Conservation (phyloP, 2,888 invertebrate species). For the Heteropelma amictum region DNA sequence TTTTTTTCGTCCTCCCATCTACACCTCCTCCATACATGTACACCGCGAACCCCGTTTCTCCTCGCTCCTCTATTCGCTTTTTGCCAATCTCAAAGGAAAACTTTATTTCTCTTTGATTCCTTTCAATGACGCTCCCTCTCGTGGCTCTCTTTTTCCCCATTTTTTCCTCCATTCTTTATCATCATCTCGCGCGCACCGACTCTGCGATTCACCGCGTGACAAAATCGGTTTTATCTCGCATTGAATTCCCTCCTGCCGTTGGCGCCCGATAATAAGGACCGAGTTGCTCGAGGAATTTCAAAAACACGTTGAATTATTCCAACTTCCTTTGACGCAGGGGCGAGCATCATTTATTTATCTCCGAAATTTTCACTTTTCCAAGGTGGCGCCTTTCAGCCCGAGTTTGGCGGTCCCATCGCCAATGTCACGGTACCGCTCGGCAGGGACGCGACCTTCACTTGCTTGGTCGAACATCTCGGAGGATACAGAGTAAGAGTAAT, state of each 20-base stretch:
- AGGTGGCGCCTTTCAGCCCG: constrained; percentile 89
- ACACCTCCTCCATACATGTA: background rate
- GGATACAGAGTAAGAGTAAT: constrained; percentile 86
- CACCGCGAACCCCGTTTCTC: background rate
- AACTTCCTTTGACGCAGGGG: background rate
- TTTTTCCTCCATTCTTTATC: too few relatives aligned
- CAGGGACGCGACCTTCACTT: constrained; percentile 92
- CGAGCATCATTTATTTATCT: background rate
- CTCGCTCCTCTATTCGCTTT: background rate
- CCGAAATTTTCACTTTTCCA: constrained; percentile 69
- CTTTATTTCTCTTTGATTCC: constrained; percentile 53
- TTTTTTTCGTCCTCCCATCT: background rate
- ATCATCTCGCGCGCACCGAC: too few relatives aligned
- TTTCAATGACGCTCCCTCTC: constrained; percentile 35
- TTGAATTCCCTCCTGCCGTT: background rate
- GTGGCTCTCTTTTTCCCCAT: constrained; percentile 11
- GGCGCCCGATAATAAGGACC: too few relatives aligned
- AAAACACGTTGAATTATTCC: too few relatives aligned
- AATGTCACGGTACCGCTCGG: constrained; percentile 92
- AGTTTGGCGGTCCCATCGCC: constrained; percentile 89
- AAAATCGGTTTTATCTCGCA: constrained; percentile 36
- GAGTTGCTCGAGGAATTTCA: too few relatives aligned
- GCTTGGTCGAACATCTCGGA: constrained; percentile 91
- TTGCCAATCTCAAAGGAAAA: constrained; percentile 26
- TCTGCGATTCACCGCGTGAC: constrained; percentile 13